These are phyloP conservation scores for Perca fluviatilis DNA, from an alignment of 2,113 vertebrate species.

Conservation along the genomic window DNA sequence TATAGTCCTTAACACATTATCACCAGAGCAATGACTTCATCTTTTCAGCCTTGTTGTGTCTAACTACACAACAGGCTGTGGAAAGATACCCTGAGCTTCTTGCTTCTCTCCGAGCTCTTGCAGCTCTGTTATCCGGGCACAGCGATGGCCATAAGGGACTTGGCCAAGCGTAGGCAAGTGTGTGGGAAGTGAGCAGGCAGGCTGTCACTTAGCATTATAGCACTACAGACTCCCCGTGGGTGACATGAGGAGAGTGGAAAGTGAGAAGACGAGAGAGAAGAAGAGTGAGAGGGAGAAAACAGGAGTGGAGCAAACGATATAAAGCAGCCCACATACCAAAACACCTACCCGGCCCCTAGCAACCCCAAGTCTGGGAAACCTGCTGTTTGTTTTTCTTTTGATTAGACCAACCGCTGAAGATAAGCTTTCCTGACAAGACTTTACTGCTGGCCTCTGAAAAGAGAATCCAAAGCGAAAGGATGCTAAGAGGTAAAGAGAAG, in stretches of 20 bases:
- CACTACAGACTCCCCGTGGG: slow-evolving; percentile 53
- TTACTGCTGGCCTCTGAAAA: slow-evolving; percentile 40
- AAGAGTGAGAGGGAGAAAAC: slow-evolving; percentile 42
- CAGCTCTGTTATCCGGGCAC: slow-evolving; percentile 52
- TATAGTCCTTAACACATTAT: slow-evolving; percentile 34
- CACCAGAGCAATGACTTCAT: slow-evolving; percentile 22
- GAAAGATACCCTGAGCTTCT: slow-evolving; percentile 41
- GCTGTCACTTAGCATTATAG: slow-evolving; percentile 80
- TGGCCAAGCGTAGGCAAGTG: slow-evolving; percentile 69
- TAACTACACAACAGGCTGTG: slow-evolving; percentile 55
- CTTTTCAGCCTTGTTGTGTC: slow-evolving; percentile 39
- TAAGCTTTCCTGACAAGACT: slow-evolving; percentile 48
- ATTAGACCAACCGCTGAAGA: slow-evolving; percentile 54
- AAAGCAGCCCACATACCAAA: slow-evolving; percentile 56
- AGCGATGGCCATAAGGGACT: slow-evolving; percentile 53
- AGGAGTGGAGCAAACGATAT: slow-evolving; percentile 38
- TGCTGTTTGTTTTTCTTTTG: slow-evolving; percentile 70
- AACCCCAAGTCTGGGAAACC: slow-evolving; percentile 43
- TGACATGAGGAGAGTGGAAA: slow-evolving; percentile 65
- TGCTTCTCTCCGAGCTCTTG: slow-evolving; percentile 41
- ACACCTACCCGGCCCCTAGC: slow-evolving; percentile 36
- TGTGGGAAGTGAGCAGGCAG: slow-evolving; percentile 73
- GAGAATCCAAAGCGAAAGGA: slow-evolving; percentile 38
- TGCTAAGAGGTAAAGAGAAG: slow-evolving; percentile 29
- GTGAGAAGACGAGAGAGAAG: slow-evolving; percentile 60